These are phyloP conservation scores for Caenorhabditis angaria DNA, from an alignment of 2,888 invertebrate species.

Conservation along the genomic window DNA sequence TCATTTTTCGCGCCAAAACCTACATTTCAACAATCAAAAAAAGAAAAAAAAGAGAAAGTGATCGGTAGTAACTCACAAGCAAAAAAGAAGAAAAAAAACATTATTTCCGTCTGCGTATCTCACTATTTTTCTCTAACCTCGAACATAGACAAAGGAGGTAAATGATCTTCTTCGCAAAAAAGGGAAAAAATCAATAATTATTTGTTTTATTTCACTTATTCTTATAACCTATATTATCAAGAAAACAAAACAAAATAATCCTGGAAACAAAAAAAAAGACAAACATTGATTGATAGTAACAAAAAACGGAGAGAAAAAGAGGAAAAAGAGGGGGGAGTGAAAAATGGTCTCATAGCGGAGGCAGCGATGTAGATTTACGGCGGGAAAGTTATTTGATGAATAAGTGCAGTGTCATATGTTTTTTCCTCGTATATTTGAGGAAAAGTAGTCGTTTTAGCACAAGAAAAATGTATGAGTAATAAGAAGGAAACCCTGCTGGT, in stretches of 20 bases:
- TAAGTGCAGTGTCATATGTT: too few relatives aligned
- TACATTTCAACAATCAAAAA: neutral
- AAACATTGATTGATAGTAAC: neutral
- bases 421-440: too few relatives aligned
- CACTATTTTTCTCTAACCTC: too few relatives aligned
- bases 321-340: neutral
- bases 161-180: too few relatives aligned
- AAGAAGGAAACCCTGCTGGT: too few relatives aligned
- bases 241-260: neutral
- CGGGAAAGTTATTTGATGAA: too few relatives aligned
- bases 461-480: too few relatives aligned
- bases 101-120: too few relatives aligned
- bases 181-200: neutral
- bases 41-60: neutral
- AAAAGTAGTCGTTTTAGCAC: too few relatives aligned
- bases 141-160: too few relatives aligned
- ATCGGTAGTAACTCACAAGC: neutral
- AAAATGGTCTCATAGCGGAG: neutral
- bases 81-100: neutral
- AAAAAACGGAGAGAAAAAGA: neutral
- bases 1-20: neutral
- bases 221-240: neutral
- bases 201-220: neutral
- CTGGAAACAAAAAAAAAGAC: neutral
- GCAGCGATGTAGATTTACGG: neutral